phyloP scores from a whole-genome alignment of 2,113 vertebrate genomes.

The Pollachius pollachius region DNA sequence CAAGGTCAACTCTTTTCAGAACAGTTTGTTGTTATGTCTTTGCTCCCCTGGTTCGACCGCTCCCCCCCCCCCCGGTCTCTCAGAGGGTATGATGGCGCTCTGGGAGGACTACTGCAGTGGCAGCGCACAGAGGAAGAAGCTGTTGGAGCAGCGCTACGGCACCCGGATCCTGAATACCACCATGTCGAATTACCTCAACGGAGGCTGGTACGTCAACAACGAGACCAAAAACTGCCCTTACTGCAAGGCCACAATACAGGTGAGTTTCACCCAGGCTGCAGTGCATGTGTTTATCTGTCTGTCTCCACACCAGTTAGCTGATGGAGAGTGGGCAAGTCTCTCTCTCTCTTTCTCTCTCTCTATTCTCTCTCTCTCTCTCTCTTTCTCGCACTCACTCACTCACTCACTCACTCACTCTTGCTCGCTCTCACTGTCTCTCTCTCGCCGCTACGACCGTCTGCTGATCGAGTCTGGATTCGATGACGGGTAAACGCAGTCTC shows the following conservation, averaged over 20 bases:
- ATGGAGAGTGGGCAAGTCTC: background rate
- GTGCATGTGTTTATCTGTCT: no score
- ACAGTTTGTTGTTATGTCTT: no score
- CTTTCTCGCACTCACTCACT: no score
- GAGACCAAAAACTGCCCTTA: constrained; percentile 83
- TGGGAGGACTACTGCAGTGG: constrained; percentile 73
- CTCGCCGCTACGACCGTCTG: no score
- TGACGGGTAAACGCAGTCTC: no score
- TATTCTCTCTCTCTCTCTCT: constrained; percentile 23
- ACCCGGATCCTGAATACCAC: constrained; percentile 52
- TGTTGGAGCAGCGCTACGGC: constrained; percentile 78
- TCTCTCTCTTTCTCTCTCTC: background rate
- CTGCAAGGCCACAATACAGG: constrained; percentile 76
- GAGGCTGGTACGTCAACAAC: constrained; percentile 69
- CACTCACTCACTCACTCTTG: no score
- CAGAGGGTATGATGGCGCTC: constrained; percentile 79
- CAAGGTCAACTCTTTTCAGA: no score
- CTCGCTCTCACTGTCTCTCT: no score
- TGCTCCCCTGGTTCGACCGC: no score
- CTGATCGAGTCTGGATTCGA: no score
- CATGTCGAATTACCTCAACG: constrained; percentile 69
- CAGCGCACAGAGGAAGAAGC: constrained; percentile 65
- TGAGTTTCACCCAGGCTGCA: background rate
- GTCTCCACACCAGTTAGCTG: no score
- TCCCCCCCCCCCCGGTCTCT: constrained; percentile 1